A percentile compares a stretch with the other conserved stretches of the same genome.
Evolutionary conservation across 1,140 invertebrate species (phyloP).

Genomic region (Babylonia areolata): DNA sequence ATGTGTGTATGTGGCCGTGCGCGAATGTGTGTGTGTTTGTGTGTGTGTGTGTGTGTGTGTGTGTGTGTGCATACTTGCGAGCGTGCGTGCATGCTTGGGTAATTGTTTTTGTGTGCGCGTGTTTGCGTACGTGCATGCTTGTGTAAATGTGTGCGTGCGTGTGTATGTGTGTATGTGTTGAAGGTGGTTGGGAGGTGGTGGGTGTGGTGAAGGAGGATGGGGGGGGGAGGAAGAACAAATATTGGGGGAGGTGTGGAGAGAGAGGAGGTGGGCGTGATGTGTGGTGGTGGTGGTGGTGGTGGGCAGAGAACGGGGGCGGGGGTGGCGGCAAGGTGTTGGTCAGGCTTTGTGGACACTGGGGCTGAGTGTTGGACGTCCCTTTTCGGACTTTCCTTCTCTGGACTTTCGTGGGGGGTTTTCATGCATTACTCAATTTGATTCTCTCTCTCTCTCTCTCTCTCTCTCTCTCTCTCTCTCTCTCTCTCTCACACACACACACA

Average conservation of each 20-base stretch:
- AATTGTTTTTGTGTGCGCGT: too few relatives aligned
- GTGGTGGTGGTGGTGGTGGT: background rate
- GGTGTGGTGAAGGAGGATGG: too few relatives aligned
- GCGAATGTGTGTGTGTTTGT: background rate
- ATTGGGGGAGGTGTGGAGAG: background rate
- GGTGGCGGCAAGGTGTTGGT: background rate
- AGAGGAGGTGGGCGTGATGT: background rate
- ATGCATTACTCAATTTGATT: background rate
- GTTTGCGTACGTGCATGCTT: too few relatives aligned
- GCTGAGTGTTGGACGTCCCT: background rate
- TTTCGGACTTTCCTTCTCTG: too few relatives aligned
- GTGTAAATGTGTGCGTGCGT: too few relatives aligned
- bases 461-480: conserved; percentile 8
- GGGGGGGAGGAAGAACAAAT: too few relatives aligned
- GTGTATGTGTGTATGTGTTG: too few relatives aligned
- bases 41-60: too few relatives aligned
- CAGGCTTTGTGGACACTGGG: too few relatives aligned
- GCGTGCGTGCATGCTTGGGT: too few relatives aligned
- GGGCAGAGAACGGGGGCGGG: background rate
- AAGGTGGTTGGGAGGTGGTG: too few relatives aligned
- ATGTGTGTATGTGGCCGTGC: background rate
- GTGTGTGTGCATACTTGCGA: too few relatives aligned
- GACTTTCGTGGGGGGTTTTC: background rate
- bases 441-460: background rate
- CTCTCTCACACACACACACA: background rate